Evolutionary conservation across 2,888 invertebrate species (phyloP), one percentile per base, ranked within the genome.

Genomic region (Leucophenga maculata): DNA sequence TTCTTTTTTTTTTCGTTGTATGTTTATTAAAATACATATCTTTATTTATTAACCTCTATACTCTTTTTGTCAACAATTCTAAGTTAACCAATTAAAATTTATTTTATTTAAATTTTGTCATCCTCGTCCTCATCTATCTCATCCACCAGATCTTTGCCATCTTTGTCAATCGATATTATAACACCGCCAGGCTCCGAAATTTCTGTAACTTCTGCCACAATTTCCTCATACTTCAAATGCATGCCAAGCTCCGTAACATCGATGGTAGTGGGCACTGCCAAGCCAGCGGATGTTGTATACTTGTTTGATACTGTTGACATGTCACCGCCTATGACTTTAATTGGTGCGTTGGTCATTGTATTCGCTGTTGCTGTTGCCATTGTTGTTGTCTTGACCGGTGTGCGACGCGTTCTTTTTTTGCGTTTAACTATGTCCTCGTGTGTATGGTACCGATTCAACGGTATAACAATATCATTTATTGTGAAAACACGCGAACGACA

Each of bases 401-500:
- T 74, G 55, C 87, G 87, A 11, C 88, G 85, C 6, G 86, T 86
- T 1, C 89, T 84, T 71, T 88, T 88, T 77, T 89, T 89, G 60
- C 89, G 83, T 4, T 86, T 85, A 13, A 89, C 86, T 66, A 89
- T 88, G 71, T 89, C 89, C 68, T 88, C 88, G 65, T 89, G 89
- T 2, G 89, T 89, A 69, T 89, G 89, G 72, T 85, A 88, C n/a
- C 88, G 86, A 75, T 89, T 88, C 6, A 89, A 77, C 1, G 88
- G 88, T 60, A 87, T 83, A 3, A 89, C 87, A 8, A 84, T 76
- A 71, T 89, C 87, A 54, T 86, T 87, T 13, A 88, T 85, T 9
- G 88, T 89, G 54, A 84, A 89, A 1, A 88, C 89, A n/a, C 89
- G 83, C 0, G 89, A 88, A 8, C 89, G 86, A 72, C 89, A 89